phyloP scores from a whole-genome alignment of 2,888 invertebrate species.

The Agriopis leucophaearia region DNA sequence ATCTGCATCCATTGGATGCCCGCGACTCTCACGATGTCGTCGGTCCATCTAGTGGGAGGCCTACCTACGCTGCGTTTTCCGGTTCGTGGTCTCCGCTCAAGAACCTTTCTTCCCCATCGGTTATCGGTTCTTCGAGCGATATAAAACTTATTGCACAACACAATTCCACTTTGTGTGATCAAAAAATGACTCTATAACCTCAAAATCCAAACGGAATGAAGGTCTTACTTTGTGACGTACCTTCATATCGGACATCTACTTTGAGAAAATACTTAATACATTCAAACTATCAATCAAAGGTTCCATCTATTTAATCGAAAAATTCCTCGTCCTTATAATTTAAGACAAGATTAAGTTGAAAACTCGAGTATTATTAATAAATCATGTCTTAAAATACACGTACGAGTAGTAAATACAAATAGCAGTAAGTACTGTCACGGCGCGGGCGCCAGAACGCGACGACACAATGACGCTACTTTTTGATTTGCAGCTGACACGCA shows the following conservation, averaged over 20 bases:
- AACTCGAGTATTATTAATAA: constrained; percentile 19
- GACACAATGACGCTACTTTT: constrained; percentile 37
- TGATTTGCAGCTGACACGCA: constrained; percentile 41
- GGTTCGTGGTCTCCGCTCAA: too few species aligned
- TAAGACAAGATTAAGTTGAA: background rate
- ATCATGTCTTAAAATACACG: constrained; percentile 19
- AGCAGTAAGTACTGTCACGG: constrained; percentile 23
- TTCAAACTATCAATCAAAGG: constrained; percentile 3
- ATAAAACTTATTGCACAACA: constrained; percentile 26
- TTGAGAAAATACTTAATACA: constrained; percentile 14
- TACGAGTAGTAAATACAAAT: constrained; percentile 18
- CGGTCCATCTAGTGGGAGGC: too few species aligned
- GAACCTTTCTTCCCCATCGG: too few species aligned
- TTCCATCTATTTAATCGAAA: constrained; percentile 3
- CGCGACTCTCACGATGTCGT: too few species aligned
- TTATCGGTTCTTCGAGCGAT: too few species aligned
- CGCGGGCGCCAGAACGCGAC: constrained; percentile 28
- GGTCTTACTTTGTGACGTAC: background rate
- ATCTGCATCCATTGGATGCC: too few species aligned
- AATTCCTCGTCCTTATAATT: background rate
- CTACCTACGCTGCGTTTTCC: too few species aligned
- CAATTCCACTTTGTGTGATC: constrained; percentile 14
- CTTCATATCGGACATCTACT: constrained; percentile 3
- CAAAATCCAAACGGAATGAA: constrained; percentile 4
- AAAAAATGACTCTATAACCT: constrained; percentile 12